A percentile compares a stretch with the other conserved stretches of the same genome.
Evolutionary conservation across 2,113 vertebrate genomes (phyloP).

Genomic region (Gymnocephalus cernua): DNA sequence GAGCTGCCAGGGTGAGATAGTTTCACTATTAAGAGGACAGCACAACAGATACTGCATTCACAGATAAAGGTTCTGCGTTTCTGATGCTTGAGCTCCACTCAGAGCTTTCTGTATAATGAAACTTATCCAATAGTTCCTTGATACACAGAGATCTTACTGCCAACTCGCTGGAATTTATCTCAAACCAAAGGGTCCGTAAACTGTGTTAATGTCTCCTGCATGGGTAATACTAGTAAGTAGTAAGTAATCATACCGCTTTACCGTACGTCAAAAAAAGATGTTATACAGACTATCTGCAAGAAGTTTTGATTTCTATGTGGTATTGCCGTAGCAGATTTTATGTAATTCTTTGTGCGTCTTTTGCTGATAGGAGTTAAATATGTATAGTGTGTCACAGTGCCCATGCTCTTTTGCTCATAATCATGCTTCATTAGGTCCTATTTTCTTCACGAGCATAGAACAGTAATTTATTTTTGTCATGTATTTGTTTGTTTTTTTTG

Average conservation of each 20-base stretch:
- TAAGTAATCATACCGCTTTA: constrained; percentile 4
- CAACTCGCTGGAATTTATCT: constrained; percentile 15
- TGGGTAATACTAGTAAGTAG: not conserved
- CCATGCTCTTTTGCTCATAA: not conserved
- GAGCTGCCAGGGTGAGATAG: constrained; percentile 45
- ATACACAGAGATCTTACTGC: not conserved
- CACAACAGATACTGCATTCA: constrained; percentile 26
- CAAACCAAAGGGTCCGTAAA: not conserved
- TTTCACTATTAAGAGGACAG: constrained; percentile 29
- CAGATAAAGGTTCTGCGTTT: constrained; percentile 30
- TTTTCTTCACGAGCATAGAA: not conserved
- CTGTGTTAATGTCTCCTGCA: constrained; percentile 3
- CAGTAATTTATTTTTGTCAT: not conserved
- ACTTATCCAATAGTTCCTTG: not conserved
- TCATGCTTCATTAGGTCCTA: not conserved
- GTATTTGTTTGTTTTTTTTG: not conserved
- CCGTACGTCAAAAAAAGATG: not conserved
- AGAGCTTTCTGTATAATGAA: not conserved
- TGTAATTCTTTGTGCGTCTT: not conserved
- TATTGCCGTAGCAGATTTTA: not conserved
- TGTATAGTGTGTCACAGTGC: not conserved
- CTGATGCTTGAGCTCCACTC: constrained; percentile 11
- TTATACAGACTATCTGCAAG: not conserved
- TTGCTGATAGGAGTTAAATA: not conserved
- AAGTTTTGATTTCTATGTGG: not conserved